Conservation (phyloP, 2,888 invertebrate genomes). For the Sycophila texana region DNA sequence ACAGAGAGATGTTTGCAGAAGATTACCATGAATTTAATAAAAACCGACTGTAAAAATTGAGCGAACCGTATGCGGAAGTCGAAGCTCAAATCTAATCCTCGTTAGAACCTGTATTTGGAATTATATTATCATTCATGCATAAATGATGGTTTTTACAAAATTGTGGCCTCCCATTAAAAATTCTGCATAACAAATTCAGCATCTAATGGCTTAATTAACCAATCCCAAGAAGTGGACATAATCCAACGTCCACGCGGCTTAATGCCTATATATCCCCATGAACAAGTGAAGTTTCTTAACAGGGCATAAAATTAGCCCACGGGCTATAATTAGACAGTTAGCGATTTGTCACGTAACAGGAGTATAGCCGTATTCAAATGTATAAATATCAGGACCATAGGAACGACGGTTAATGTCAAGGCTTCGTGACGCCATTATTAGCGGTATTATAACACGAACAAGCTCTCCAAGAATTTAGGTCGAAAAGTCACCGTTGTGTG, state of each 20-base stretch:
- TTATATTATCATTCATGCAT: too few relatives aligned
- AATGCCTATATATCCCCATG: neutral
- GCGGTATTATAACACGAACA: conserved; percentile 54
- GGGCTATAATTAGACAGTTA: conserved; percentile 38
- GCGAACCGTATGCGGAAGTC: too few relatives aligned
- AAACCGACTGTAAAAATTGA: too few relatives aligned
- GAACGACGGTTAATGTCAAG: conserved; percentile 69
- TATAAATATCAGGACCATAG: conserved; percentile 23
- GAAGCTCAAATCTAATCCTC: too few relatives aligned
- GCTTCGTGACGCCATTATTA: conserved; percentile 67
- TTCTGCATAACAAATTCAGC: neutral
- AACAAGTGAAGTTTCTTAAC: conserved; percentile 34
- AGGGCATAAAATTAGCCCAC: conserved; percentile 43
- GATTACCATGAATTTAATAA: too few relatives aligned
- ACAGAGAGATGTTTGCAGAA: too few relatives aligned
- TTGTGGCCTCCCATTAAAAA: neutral
- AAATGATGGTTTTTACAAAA: neutral
- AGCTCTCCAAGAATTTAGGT: conserved; percentile 70
- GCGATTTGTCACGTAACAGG: conserved; percentile 37
- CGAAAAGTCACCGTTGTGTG: conserved; percentile 72
- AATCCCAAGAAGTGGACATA: neutral
- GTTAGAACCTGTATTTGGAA: too few relatives aligned
- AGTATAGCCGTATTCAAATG: conserved; percentile 19
- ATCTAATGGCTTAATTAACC: conserved; percentile 7
- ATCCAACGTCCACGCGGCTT: neutral